A percentile compares a stretch with the other conserved stretches of the same genome.
Evolutionary conservation across 2,113 vertebrate genomes (phyloP).

Genomic region (Pygoscelis antarcticus): DNA sequence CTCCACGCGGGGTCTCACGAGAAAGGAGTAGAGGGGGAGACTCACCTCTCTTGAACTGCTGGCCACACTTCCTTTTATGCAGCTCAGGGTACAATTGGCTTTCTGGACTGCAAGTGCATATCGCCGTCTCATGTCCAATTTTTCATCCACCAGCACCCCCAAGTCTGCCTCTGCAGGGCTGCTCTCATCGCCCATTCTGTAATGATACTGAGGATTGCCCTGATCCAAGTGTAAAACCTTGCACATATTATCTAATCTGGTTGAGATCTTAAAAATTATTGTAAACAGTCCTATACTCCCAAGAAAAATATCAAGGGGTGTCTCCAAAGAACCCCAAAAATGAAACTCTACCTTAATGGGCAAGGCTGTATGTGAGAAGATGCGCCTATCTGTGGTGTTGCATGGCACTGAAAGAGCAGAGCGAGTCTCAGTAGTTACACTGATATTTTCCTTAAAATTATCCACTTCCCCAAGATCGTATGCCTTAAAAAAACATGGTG

Average conservation of each 20-base stretch:
- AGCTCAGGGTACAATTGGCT: background rate
- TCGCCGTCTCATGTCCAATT: background rate
- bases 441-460: background rate
- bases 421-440: background rate
- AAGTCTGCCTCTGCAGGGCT: background rate
- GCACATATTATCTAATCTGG: background rate
- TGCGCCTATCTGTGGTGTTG: background rate
- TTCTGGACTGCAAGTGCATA: background rate
- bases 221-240: background rate
- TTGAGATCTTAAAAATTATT: background rate
- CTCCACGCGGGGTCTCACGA: background rate
- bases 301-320: background rate
- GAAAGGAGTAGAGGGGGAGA: background rate
- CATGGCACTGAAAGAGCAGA: background rate
- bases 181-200: background rate
- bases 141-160: background rate
- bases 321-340: background rate
- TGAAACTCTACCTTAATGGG: background rate
- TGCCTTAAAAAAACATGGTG: background rate
- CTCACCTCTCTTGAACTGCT: background rate
- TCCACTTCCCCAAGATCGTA: background rate
- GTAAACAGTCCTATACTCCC: background rate
- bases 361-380: background rate
- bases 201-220: background rate
- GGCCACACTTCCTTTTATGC: background rate